phyloP scores from a whole-genome alignment of 2,888 invertebrate genomes.

The Orthonevra nobilis region DNA sequence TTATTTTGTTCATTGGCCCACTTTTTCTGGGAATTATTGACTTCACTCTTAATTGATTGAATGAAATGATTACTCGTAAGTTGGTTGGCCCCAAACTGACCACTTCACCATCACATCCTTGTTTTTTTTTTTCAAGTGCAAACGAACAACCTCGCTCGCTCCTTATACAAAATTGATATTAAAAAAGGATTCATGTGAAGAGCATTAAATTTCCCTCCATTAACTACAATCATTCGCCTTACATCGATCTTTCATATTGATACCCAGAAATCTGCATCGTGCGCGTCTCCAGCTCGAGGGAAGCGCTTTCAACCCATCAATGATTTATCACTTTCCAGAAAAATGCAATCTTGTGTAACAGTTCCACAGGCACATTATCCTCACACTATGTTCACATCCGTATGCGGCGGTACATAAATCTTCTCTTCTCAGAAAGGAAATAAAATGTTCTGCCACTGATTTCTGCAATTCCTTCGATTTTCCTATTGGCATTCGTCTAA shows the following conservation, averaged over 20 bases:
- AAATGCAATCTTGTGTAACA: slow-evolving; percentile 69
- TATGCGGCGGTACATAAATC: slow-evolving; percentile 65
- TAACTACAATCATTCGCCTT: slow-evolving; percentile 56
- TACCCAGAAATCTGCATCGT: too few species aligned
- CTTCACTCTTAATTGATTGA: too few species aligned
- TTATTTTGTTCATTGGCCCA: too few species aligned
- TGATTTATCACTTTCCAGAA: slow-evolving; percentile 66
- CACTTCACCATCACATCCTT: too few species aligned
- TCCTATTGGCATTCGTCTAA: slow-evolving; percentile 60
- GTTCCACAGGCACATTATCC: slow-evolving; percentile 62
- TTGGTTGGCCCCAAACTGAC: too few species aligned
- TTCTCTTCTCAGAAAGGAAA: slow-evolving; percentile 49
- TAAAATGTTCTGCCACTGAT: slow-evolving; percentile 42
- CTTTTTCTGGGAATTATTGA: too few species aligned
- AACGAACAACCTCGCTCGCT: too few species aligned
- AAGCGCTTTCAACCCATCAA: slow-evolving; percentile 30
- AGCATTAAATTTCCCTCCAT: slow-evolving; percentile 53
- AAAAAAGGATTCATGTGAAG: slow-evolving; percentile 12
- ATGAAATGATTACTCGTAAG: too few species aligned
- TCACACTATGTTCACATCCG: slow-evolving; percentile 42
- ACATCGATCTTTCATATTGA: slow-evolving; percentile 67
- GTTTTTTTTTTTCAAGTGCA: background rate
- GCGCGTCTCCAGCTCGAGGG: slow-evolving; percentile 24
- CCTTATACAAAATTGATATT: slow-evolving; percentile 18
- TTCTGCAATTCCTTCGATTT: slow-evolving; percentile 61